phyloP scores from a whole-genome alignment of 2,113 vertebrate genomes.

The Callocephalon fimbriatum region DNA sequence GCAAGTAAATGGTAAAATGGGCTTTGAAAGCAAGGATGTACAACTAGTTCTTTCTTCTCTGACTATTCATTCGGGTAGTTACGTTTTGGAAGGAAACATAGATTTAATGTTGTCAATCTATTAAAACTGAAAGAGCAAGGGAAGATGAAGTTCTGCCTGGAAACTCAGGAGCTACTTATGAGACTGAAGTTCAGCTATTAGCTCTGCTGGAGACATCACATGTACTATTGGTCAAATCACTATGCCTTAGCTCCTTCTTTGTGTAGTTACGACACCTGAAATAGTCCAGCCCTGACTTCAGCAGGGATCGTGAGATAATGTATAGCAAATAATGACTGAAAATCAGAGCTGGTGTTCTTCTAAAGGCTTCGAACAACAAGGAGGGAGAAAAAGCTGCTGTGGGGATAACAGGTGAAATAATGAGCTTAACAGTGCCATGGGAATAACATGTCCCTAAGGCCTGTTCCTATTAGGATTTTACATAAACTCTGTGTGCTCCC shows the following conservation, averaged over 20 bases:
- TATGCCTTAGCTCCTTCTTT: neutral
- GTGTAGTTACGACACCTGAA: neutral
- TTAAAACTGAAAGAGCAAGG: neutral
- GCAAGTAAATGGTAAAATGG: neutral
- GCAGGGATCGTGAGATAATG: neutral
- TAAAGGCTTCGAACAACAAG: neutral
- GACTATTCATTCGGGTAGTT: neutral
- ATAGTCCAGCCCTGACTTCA: neutral
- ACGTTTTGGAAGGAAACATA: neutral
- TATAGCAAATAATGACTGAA: neutral
- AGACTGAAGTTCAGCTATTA: neutral
- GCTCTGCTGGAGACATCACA: neutral
- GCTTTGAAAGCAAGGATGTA: neutral
- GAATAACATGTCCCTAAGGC: conserved; percentile 11
- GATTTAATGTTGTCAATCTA: neutral
- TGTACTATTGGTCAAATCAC: neutral
- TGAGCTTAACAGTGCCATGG: neutral
- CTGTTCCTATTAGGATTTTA: conserved; percentile 25
- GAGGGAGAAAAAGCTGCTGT: neutral
- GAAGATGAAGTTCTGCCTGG: neutral
- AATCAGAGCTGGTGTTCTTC: neutral
- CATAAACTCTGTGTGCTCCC: neutral
- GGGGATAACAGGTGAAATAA: conserved; percentile 31
- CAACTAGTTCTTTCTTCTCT: neutral
- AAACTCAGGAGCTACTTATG: neutral